Percentiles rank a stretch among this genome's conserved stretches.
These are phyloP conservation scores for Hestina assimilis DNA, from an alignment of 1,140 invertebrate genomes.

Conservation along the genomic window DNA sequence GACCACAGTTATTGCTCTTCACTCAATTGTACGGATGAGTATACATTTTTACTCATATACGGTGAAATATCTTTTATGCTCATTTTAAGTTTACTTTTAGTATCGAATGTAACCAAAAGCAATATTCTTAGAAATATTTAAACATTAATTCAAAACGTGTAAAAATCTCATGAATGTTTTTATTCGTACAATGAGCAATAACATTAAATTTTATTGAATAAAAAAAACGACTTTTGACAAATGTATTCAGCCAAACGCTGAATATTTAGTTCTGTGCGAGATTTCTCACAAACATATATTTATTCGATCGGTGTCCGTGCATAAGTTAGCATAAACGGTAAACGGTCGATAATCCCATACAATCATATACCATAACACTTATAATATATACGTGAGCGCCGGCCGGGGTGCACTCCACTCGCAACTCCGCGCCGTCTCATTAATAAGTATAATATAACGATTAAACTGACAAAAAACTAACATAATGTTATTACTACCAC, in stretches of 20 bases:
- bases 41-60: too few relatives aligned
- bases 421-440: neutral
- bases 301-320: conserved; percentile 18
- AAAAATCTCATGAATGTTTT: neutral
- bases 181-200: neutral
- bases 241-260: neutral
- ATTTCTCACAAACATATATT: conserved; percentile 3
- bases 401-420: neutral
- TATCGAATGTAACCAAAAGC: neutral
- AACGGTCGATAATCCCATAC: neutral
- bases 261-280: neutral
- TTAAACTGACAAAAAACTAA: neutral
- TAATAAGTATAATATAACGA: neutral
- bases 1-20: too few relatives aligned
- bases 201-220: neutral
- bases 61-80: too few relatives aligned
- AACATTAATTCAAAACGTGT: neutral
- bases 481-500: neutral
- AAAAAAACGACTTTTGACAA: neutral
- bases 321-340: conserved; percentile 7
- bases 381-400: neutral
- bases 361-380: neutral
- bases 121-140: neutral
- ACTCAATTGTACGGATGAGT: too few relatives aligned
- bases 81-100: too few relatives aligned